Conservation (phyloP, 1,140 invertebrate species). For the Pogonognathellus flavescens region DNA sequence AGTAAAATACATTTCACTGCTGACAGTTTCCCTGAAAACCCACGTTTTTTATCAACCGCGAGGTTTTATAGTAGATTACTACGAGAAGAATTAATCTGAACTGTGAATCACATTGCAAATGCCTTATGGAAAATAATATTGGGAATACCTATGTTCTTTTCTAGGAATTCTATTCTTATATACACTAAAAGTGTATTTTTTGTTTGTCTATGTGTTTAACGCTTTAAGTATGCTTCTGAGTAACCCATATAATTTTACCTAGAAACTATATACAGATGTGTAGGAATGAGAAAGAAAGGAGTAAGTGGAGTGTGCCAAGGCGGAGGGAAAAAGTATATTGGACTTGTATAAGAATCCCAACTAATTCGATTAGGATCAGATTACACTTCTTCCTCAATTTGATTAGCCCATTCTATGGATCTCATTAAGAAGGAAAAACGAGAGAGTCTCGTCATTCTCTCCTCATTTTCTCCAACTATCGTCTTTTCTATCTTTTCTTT, state of each 20-base stretch:
- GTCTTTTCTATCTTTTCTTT: neutral
- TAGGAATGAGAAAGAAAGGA: neutral
- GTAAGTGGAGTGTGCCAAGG: neutral
- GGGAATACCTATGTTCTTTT: too few species aligned
- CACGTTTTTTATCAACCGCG: too few species aligned
- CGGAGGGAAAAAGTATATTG: neutral
- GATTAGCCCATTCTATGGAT: constrained; percentile 50
- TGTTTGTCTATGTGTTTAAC: too few species aligned
- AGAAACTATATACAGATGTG: too few species aligned
- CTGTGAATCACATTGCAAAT: too few species aligned
- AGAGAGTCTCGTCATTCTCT: constrained; percentile 20
- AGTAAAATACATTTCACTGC: neutral
- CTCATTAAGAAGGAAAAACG: constrained; percentile 43
- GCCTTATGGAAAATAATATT: neutral
- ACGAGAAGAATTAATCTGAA: too few species aligned
- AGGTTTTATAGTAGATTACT: too few species aligned
- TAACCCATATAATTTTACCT: too few species aligned
- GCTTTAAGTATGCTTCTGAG: too few species aligned
- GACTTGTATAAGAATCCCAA: constrained; percentile 36
- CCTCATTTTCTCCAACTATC: neutral
- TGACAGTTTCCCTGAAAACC: too few species aligned
- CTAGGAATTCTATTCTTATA: too few species aligned
- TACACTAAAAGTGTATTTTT: too few species aligned
- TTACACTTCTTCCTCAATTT: constrained; percentile 55
- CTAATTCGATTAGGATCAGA: constrained; percentile 54